Percentiles rank a stretch among this genome's conserved stretches.
Evolutionary conservation across 2,888 invertebrate genomes (phyloP).

Genomic region (Bombylius discolor): DNA sequence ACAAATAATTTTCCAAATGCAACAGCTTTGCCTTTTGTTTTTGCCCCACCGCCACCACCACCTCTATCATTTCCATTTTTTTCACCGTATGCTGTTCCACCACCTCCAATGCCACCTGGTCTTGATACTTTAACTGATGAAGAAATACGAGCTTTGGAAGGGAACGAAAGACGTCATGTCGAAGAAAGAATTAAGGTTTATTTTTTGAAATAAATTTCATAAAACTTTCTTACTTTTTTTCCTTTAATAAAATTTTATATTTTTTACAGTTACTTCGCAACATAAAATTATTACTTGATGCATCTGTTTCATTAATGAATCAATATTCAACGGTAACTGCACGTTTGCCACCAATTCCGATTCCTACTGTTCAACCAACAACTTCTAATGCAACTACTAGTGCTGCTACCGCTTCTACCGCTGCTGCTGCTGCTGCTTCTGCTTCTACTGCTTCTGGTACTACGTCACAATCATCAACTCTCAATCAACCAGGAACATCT

Average conservation of each 20-base stretch:
- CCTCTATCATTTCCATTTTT: slow-evolving; percentile 46
- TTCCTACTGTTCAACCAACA: slow-evolving; percentile 18
- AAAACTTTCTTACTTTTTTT: not conserved
- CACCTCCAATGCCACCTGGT: slow-evolving; percentile 64
- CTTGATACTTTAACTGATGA: slow-evolving; percentile 65
- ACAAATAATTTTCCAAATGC: slow-evolving; percentile 6
- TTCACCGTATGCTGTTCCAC: slow-evolving; percentile 43
- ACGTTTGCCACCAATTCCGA: slow-evolving; percentile 39
- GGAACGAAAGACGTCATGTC: slow-evolving; percentile 70
- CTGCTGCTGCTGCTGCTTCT: slow-evolving; percentile 1
- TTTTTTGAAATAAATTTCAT: not conserved
- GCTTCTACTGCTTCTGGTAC: slow-evolving; percentile 5
- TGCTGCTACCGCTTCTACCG: not conserved
- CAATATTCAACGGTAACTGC: slow-evolving; percentile 70
- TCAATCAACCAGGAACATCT: not conserved
- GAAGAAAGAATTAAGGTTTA: slow-evolving; percentile 74
- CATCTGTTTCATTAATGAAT: slow-evolving; percentile 86
- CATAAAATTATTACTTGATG: slow-evolving; percentile 81
- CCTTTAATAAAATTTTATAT: not conserved
- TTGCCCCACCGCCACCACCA: slow-evolving; percentile 33
- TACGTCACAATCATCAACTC: not conserved
- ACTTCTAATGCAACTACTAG: not conserved
- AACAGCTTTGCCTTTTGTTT: slow-evolving; percentile 22
- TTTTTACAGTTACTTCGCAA: slow-evolving; percentile 57
- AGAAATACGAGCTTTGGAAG: slow-evolving; percentile 80